Conservation (phyloP, 2,797 vertebrate species). For the Coendou prehensilis region DNA sequence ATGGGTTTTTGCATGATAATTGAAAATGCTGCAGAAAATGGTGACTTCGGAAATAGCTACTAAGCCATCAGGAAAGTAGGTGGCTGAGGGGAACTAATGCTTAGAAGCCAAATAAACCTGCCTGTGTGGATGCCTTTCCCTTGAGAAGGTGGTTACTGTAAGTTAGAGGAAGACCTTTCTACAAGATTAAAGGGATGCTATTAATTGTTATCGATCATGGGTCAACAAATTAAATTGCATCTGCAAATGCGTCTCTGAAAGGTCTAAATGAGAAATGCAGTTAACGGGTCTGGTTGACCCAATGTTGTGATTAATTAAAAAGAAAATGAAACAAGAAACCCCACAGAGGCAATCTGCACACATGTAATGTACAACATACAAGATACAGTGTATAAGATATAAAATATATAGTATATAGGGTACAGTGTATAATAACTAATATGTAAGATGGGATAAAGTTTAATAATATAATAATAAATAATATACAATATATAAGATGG, state of each 20-base stretch:
- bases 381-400: neutral
- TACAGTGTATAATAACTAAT: neutral
- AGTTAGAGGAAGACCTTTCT: constrained; percentile 93
- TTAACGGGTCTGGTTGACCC: constrained; percentile 93
- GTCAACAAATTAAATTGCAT: constrained; percentile 98
- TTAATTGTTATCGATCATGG: constrained; percentile 98
- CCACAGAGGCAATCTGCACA: constrained; percentile 23
- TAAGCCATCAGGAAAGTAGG: neutral
- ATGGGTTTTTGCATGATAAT: neutral
- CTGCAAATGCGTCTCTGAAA: constrained; percentile 91
- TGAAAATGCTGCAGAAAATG: neutral
- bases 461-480: neutral
- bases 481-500: neutral
- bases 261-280: constrained; percentile 92
- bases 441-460: neutral
- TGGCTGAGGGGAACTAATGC: neutral
- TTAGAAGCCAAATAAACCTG: constrained; percentile 64
- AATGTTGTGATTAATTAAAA: constrained; percentile 95
- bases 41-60: constrained; percentile 9
- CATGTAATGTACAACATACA: neutral
- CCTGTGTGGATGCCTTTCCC: constrained; percentile 80
- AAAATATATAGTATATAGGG: neutral
- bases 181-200: constrained; percentile 96
- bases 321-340: constrained; percentile 88
- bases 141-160: constrained; percentile 86